Evolutionary conservation across 2,888 invertebrate genomes (phyloP).

Genomic region (Entomobrya multifasciata): DNA sequence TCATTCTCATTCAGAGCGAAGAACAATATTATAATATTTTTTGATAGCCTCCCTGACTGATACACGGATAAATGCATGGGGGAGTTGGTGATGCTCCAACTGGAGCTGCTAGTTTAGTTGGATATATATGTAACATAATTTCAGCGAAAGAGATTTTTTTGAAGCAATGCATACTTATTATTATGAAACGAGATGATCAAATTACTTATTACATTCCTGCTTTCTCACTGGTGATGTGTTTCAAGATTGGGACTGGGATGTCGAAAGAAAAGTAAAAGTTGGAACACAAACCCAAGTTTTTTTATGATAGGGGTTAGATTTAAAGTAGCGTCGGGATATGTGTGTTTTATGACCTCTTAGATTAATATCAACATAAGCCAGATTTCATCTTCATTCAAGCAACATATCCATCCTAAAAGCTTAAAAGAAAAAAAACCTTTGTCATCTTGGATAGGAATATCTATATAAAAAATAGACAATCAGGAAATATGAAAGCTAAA

Average conservation of each 20-base stretch:
- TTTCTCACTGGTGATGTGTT: slow-evolving; percentile 13
- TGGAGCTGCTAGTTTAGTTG: too few species aligned
- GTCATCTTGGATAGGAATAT: background rate
- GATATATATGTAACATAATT: too few species aligned
- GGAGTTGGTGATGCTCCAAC: too few species aligned
- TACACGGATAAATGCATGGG: background rate
- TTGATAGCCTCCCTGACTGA: slow-evolving; percentile 38
- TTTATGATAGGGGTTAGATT: background rate
- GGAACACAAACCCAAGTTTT: slow-evolving; percentile 19
- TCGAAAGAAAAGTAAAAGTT: background rate
- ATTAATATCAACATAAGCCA: slow-evolving; percentile 68
- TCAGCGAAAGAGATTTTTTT: slow-evolving; percentile 31
- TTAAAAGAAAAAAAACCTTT: slow-evolving; percentile 30
- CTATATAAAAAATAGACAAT: slow-evolving; percentile 31
- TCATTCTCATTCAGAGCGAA: too few species aligned
- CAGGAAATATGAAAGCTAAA: slow-evolving; percentile 22
- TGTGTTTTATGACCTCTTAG: slow-evolving; percentile 64
- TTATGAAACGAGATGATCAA: slow-evolving; percentile 53
- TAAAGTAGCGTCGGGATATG: slow-evolving; percentile 54
- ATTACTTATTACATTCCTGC: slow-evolving; percentile 49
- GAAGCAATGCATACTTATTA: slow-evolving; percentile 35
- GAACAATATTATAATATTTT: slow-evolving; percentile 53
- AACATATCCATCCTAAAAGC: background rate
- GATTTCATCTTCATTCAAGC: slow-evolving; percentile 52
- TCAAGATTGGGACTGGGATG: slow-evolving; percentile 12